phyloP scores from a whole-genome alignment of 2,888 invertebrate species.

The Petrolisthes cinctipes region DNA sequence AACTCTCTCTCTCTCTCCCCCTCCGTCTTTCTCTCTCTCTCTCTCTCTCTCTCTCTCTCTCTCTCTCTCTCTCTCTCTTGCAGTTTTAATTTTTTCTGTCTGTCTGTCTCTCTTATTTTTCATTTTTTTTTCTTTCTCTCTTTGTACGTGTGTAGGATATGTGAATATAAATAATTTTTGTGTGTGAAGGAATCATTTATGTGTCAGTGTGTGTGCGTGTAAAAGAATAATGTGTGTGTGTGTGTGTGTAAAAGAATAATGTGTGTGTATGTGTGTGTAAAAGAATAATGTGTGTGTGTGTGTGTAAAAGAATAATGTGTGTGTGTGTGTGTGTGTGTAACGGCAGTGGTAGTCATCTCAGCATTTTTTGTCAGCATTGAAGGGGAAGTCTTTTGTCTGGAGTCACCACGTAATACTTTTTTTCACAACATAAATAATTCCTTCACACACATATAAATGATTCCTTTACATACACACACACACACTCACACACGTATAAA shows the following conservation, averaged over 20 bases:
- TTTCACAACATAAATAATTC: slow-evolving; percentile 19
- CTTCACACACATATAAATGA: too few species aligned
- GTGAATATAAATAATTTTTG: not conserved
- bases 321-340: slow-evolving; percentile 1
- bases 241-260: too few species aligned
- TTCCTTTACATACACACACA: too few species aligned
- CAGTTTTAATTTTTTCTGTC: not conserved
- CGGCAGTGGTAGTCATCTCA: slow-evolving; percentile 14
- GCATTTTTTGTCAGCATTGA: slow-evolving; percentile 17
- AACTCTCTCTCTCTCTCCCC: slow-evolving; percentile 20
- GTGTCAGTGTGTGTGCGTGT: not conserved
- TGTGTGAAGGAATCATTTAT: not conserved
- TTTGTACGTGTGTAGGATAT: not conserved
- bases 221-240: too few species aligned
- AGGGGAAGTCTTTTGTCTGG: slow-evolving; percentile 39
- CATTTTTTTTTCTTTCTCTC: not conserved
- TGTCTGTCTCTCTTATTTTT: not conserved
- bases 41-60: not conserved
- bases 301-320: not conserved
- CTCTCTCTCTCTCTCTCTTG: slow-evolving; percentile 12
- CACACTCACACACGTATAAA: too few species aligned
- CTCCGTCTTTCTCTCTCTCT: not conserved
- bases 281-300: not conserved
- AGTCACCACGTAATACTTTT: slow-evolving; percentile 23
- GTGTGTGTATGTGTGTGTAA: too few species aligned